phyloP scores from a whole-genome alignment of 2,797 vertebrate species.

The Enteromius paludinosus region DNA sequence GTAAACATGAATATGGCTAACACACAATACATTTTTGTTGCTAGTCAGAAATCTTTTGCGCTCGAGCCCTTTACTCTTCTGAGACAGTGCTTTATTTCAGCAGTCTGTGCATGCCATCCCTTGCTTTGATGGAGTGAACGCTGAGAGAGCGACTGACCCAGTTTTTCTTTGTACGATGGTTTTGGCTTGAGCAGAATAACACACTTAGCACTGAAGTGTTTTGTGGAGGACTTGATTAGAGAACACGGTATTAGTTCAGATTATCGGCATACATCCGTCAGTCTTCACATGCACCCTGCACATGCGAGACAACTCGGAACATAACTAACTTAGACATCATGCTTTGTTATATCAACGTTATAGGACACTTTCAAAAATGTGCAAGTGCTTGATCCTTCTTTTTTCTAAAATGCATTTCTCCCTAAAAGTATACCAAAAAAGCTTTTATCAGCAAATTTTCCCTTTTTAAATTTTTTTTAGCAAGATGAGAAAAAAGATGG shows the following conservation, averaged over 20 bases:
- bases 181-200: constrained; percentile 26
- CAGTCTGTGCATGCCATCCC: constrained; percentile 11
- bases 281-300: neutral
- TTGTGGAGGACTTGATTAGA: constrained; percentile 12
- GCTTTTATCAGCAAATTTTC: neutral
- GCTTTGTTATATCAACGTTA: neutral
- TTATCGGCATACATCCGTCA: neutral
- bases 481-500: neutral
- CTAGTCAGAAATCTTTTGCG: neutral
- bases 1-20: neutral
- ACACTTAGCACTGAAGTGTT: constrained; percentile 13
- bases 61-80: neutral
- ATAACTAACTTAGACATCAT: neutral
- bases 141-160: constrained; percentile 46
- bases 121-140: constrained; percentile 38
- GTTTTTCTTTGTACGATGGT: constrained; percentile 38
- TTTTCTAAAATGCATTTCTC: neutral
- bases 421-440: neutral
- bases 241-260: constrained; percentile 11
- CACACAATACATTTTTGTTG: neutral
- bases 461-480: neutral
- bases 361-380: neutral
- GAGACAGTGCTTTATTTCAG: constrained; percentile 17
- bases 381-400: neutral
- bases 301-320: neutral